Base-by-base conservation (phyloP, 1,140 invertebrate species). In the Zaprionus capensis region DNA sequence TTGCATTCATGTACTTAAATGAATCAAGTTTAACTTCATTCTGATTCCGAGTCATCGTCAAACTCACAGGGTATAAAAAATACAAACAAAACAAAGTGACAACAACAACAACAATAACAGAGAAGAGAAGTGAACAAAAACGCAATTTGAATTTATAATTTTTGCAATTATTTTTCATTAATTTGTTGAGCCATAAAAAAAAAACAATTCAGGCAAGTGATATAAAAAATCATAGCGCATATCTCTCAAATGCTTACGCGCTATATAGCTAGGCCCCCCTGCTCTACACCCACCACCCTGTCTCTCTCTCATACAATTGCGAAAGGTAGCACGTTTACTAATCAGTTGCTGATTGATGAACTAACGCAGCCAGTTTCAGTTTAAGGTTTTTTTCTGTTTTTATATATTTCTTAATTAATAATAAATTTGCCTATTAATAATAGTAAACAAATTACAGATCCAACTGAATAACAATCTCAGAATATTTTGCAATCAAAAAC, bases 71-170 rank as follows among this genome's bases (percentile, higher is more conserved):
- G 46, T 70, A 70, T 53, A 22, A n/a, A 2, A n/a, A 44, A 17
- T 6, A 44, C n/a, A 44, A 44, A 44, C 41, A 17, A 44, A 44
- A 17, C 6, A 17, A 44, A 44, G 36, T n/a, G 12, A 46, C 56
- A 71, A 24, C 5, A 56, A 44, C 53, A 68, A 53, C 36, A 59
- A 38, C 62, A 63, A 28, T 7, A 28, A 7, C 28, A 28, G 1
- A 7, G 1, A 71, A 78, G 31, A 78, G 72, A 86, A 62, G 49
- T 76, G 62, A 24, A 38, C 76, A 67, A 62, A 61, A 87, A 88
- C 83, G 74, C 71, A 88, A 87, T 88, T 88, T 88, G 84, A 88
- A 88, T 88, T 88, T 88, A 84, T 88, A 88, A 88, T 88, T 88
- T 90, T 88, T 80, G 81, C 85, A 88, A 88, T 88, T 88, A 88